Evolutionary conservation across 2,113 vertebrate species (phyloP).

Genomic region (Ochotona curzoniae): DNA sequence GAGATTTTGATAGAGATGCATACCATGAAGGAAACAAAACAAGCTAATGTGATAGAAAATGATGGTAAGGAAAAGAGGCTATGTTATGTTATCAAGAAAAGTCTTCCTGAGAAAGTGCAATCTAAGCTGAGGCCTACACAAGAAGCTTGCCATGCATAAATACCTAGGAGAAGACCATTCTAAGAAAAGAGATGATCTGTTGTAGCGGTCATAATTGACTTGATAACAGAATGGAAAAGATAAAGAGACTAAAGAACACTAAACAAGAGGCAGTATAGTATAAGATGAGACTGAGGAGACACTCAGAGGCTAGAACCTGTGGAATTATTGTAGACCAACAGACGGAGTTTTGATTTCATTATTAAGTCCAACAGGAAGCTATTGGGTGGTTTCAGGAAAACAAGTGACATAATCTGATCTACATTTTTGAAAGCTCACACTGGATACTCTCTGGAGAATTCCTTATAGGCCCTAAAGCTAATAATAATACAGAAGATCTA

Average conservation of each 20-base stretch:
- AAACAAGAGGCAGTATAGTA: not conserved
- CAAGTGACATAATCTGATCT: not conserved
- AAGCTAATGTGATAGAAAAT: not conserved
- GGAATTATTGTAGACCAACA: not conserved
- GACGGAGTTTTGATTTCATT: slow-evolving; percentile 8
- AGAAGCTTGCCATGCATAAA: not conserved
- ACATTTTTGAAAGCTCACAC: slow-evolving; percentile 16
- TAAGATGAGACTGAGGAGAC: not conserved
- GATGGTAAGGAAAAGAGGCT: not conserved
- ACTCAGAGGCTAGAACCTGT: not conserved
- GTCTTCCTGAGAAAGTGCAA: not conserved
- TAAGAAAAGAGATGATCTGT: slow-evolving; percentile 8
- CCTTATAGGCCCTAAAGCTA: not conserved
- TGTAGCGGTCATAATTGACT: not conserved
- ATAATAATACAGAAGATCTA: not conserved
- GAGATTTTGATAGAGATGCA: slow-evolving; percentile 3
- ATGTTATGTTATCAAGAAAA: slow-evolving; percentile 27
- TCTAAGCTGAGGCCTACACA: not conserved
- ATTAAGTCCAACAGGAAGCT: not conserved
- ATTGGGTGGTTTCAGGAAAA: not conserved
- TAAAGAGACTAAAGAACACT: not conserved
- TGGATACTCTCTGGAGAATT: slow-evolving; percentile 10
- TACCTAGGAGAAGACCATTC: not conserved
- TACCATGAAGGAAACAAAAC: slow-evolving; percentile 34
- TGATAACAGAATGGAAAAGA: slow-evolving; percentile 36